phyloP scores from a whole-genome alignment of 2,888 invertebrate species.

The Nymphalis polychloros region DNA sequence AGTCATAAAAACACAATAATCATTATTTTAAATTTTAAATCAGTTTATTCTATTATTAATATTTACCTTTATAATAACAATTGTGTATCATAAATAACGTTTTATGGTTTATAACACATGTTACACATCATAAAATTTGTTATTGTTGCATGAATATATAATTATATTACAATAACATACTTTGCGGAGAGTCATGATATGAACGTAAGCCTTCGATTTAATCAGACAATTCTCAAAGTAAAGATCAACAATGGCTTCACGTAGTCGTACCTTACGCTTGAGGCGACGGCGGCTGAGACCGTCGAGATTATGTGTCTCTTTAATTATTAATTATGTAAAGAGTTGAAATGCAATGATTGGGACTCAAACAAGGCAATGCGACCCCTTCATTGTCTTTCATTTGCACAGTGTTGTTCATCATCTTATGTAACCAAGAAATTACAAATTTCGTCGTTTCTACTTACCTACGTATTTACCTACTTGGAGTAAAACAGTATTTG shows the following conservation, averaged over 20 bases:
- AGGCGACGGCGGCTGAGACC: slow-evolving; percentile 46
- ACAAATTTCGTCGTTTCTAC: slow-evolving; percentile 19
- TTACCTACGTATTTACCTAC: slow-evolving; percentile 26
- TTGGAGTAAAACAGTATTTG: neutral
- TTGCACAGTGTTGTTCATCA: slow-evolving; percentile 35
- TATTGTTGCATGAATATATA: slow-evolving; percentile 7
- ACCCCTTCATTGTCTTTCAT: slow-evolving; percentile 56
- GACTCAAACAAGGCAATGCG: slow-evolving; percentile 33
- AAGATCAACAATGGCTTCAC: slow-evolving; percentile 67
- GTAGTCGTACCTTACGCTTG: slow-evolving; percentile 42
- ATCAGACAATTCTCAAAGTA: slow-evolving; percentile 60
- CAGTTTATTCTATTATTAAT: neutral
- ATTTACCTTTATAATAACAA: neutral
- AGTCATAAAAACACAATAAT: no score
- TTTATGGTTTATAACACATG: no score
- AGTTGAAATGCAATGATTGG: slow-evolving; percentile 51
- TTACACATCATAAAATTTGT: no score
- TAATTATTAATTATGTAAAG: slow-evolving; percentile 78
- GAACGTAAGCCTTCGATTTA: slow-evolving; percentile 53
- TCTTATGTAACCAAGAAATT: slow-evolving; percentile 30
- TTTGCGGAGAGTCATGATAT: slow-evolving; percentile 50
- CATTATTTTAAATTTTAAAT: neutral
- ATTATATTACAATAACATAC: slow-evolving; percentile 62
- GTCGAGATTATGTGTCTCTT: slow-evolving; percentile 66
- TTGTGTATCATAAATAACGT: no score